Conservation (phyloP, 2,113 vertebrate genomes). For the Cyanoderma ruficeps region DNA sequence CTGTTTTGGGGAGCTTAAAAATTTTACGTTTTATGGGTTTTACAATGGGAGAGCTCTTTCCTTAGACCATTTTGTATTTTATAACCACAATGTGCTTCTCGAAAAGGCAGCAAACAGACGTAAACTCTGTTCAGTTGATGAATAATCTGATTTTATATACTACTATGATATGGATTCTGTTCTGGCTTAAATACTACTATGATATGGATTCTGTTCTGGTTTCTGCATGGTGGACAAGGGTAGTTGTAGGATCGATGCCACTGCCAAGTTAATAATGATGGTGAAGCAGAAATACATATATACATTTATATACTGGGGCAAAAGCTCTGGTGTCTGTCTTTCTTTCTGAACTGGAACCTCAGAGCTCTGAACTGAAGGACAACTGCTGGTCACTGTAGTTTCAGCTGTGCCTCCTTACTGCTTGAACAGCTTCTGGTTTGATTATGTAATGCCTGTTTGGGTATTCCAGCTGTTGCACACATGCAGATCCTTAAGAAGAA, state of each 20-base stretch:
- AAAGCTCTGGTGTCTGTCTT: background rate
- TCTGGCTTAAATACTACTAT: background rate
- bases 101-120: background rate
- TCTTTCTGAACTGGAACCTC: background rate
- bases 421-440: background rate
- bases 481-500: background rate
- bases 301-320: background rate
- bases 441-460: background rate
- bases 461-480: conserved; percentile 38
- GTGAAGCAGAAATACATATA: background rate
- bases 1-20: background rate
- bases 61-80: background rate
- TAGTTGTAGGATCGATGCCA: background rate
- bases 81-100: background rate
- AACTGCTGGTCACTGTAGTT: background rate
- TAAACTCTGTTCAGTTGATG: background rate
- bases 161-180: background rate
- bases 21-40: background rate
- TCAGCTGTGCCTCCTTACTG: background rate
- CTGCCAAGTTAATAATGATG: background rate
- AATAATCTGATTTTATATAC: background rate
- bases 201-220: background rate
- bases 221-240: background rate
- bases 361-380: background rate
- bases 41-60: background rate